These are phyloP conservation scores for Coecobrya sp. DNA, from an alignment of 2,888 invertebrate species.

Conservation along the genomic window DNA sequence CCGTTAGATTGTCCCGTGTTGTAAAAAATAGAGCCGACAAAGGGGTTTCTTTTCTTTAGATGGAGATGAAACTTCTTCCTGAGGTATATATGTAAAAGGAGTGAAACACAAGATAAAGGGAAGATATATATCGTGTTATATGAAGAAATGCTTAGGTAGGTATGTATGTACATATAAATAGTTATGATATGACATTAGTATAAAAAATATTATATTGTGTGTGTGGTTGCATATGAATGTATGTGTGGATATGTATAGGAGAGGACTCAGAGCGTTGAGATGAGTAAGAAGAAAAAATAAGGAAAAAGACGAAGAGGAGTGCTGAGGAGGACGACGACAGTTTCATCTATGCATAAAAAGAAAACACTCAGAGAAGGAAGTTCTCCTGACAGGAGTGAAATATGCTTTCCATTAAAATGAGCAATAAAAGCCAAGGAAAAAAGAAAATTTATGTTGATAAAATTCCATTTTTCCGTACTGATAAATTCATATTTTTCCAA, in stretches of 20 bases:
- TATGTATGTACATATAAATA: constrained; percentile 19
- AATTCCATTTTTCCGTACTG: constrained; percentile 87
- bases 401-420: constrained; percentile 87
- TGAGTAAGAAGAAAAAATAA: constrained; percentile 63
- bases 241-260: neutral
- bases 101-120: constrained; percentile 63
- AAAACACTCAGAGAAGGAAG: constrained; percentile 87
- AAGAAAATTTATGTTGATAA: constrained; percentile 87
- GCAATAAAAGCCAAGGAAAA: constrained; percentile 86
- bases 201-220: neutral
- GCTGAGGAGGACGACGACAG: constrained; percentile 84
- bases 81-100: constrained; percentile 79
- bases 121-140: neutral
- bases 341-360: constrained; percentile 87
- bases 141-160: neutral
- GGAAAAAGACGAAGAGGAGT: constrained; percentile 71
- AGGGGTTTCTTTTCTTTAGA: constrained; percentile 69
- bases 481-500: constrained; percentile 86
- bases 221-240: neutral
- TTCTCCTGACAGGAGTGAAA: constrained; percentile 86
- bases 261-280: constrained; percentile 68
- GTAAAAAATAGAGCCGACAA: constrained; percentile 75
- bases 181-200: constrained; percentile 27
- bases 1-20: constrained; percentile 73
- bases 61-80: constrained; percentile 70